Conservation (phyloP, 2,113 vertebrate genomes). For the Dascyllus trimaculatus region DNA sequence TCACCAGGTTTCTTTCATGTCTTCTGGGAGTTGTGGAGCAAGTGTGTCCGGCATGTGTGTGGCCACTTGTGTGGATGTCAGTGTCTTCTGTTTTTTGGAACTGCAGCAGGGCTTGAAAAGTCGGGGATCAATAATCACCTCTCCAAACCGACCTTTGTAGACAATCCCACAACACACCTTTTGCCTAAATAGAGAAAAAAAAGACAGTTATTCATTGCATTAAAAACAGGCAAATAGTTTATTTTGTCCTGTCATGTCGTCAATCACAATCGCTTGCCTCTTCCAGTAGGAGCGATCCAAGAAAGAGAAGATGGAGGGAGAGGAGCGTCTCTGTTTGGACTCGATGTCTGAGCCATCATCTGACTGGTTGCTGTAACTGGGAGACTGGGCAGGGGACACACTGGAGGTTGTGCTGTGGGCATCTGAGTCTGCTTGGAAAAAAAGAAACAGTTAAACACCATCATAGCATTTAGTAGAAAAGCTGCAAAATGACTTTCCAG, state of each 20-base stretch:
- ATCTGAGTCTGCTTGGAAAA: constrained; percentile 82
- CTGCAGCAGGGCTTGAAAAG: constrained; percentile 89
- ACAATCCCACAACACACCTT: constrained; percentile 89
- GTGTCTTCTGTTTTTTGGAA: constrained; percentile 81
- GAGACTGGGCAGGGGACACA: constrained; percentile 86
- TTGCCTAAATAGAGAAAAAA: constrained; percentile 71
- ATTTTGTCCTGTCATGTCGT: background rate
- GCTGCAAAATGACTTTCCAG: too few relatives aligned
- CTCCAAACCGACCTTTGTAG: constrained; percentile 88
- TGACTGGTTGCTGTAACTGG: constrained; percentile 87
- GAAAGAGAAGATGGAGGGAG: constrained; percentile 84
- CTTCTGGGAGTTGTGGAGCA: constrained; percentile 77
- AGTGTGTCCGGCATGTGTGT: constrained; percentile 72
- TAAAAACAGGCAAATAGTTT: background rate
- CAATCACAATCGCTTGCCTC: constrained; percentile 58
- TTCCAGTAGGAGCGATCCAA: constrained; percentile 89
- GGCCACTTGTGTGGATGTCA: constrained; percentile 71
- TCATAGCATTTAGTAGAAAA: background rate
- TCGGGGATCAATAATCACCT: constrained; percentile 88
- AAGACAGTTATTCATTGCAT: background rate
- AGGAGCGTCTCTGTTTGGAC: constrained; percentile 82
- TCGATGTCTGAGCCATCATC: constrained; percentile 88
- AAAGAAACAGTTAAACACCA: background rate
- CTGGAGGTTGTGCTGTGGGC: constrained; percentile 88
- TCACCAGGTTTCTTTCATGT: constrained; percentile 85